Evolutionary conservation across 2,113 vertebrate species (phyloP).

Genomic region (Gobio gobio): DNA sequence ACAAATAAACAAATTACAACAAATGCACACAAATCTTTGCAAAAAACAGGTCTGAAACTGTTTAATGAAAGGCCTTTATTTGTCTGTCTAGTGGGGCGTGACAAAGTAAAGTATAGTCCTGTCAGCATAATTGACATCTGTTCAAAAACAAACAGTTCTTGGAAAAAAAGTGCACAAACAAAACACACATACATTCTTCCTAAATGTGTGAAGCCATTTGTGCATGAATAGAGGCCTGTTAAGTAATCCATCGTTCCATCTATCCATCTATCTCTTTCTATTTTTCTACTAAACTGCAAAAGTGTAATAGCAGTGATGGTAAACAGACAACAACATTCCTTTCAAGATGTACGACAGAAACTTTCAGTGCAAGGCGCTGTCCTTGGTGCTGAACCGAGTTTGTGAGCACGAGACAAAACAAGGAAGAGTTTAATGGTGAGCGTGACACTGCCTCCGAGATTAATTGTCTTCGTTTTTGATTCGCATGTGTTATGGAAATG

Average conservation of each 20-base stretch:
- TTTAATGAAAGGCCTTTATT: constrained; percentile 28
- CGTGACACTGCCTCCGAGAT: background rate
- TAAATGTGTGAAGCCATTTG: constrained; percentile 37
- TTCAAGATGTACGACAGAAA: background rate
- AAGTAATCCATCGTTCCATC: constrained; percentile 42
- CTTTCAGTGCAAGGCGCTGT: constrained; percentile 7
- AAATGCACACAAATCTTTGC: background rate
- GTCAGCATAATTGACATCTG: constrained; percentile 17
- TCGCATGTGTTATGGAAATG: background rate
- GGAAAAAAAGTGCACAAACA: background rate
- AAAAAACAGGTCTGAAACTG: constrained; percentile 10
- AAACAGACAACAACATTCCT: constrained; percentile 38
- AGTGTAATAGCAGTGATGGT: constrained; percentile 27
- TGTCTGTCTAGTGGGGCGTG: background rate
- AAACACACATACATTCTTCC: constrained; percentile 32
- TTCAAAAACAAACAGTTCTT: constrained; percentile 13
- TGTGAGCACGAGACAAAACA: background rate
- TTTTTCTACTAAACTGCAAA: constrained; percentile 7
- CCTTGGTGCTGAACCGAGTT: constrained; percentile 41
- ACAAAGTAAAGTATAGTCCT: constrained; percentile 16
- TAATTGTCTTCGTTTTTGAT: constrained; percentile 9
- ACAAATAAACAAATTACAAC: constrained; percentile 12
- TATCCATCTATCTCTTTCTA: background rate
- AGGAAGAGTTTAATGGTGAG: background rate
- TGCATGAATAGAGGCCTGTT: constrained; percentile 43